Conservation (phyloP, 2,888 invertebrate species). For the Daptonema setosum region DNA sequence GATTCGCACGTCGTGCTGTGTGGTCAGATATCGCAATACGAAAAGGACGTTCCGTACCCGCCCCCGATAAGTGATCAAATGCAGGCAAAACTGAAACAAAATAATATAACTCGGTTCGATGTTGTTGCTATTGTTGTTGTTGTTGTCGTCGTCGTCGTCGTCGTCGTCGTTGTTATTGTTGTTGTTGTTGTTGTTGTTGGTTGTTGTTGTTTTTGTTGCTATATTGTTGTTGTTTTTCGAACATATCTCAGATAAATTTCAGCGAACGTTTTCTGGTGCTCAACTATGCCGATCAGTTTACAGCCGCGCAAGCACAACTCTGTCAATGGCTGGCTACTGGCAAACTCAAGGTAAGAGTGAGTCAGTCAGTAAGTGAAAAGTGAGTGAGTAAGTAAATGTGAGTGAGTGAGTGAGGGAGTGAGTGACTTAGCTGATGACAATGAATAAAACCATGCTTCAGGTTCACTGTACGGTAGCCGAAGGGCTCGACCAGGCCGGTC, state of each 20-base stretch:
- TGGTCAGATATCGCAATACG: conserved; percentile 31
- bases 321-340: neutral
- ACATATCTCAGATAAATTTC: too few species aligned
- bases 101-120: neutral
- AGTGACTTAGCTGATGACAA: too few species aligned
- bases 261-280: conserved; percentile 30
- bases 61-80: conserved; percentile 25
- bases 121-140: neutral
- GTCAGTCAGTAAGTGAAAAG: too few species aligned
- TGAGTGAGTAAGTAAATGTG: too few species aligned
- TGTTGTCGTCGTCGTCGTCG: too few species aligned
- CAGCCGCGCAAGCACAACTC: neutral
- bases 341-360: conserved; percentile 14
- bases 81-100: conserved; percentile 10
- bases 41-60: conserved; percentile 30
- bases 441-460: neutral
- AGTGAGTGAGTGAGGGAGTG: too few species aligned
- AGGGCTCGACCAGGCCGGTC: conserved; percentile 26
- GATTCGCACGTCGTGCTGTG: conserved; percentile 28
- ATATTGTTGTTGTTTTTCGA: conserved; percentile 2
- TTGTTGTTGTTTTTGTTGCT: too few species aligned
- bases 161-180: neutral
- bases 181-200: too few species aligned
- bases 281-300: conserved; percentile 13
- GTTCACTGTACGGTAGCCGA: conserved; percentile 26